Evolutionary conservation across 2,888 invertebrate genomes (phyloP).

Genomic region (Meiosimyza platycephala): DNA sequence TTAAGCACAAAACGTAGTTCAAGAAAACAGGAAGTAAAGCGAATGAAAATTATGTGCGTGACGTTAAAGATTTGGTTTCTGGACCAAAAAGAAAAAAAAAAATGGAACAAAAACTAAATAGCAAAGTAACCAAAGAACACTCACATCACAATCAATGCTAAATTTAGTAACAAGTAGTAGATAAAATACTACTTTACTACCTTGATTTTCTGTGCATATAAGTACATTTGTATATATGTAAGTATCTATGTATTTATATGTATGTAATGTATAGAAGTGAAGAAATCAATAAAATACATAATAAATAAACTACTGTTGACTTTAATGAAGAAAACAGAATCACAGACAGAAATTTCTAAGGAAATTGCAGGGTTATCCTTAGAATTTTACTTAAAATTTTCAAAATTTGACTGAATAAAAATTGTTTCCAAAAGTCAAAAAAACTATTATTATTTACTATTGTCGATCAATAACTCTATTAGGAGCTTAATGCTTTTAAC

Average conservation of each 20-base stretch:
- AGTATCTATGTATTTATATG: too few species aligned
- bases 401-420: too few species aligned
- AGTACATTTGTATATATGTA: too few species aligned
- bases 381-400: too few species aligned
- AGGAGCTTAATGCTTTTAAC: too few species aligned
- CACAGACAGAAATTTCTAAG: not conserved
- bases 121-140: not conserved
- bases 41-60: conserved; percentile 23
- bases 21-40: conserved; percentile 18
- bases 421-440: too few species aligned
- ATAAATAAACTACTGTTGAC: not conserved
- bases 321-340: not conserved
- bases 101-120: not conserved
- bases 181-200: conserved; percentile 14
- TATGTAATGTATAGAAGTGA: not conserved
- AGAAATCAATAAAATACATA: conserved; percentile 7
- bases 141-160: conserved; percentile 14
- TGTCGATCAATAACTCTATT: too few species aligned
- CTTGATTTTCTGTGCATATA: not conserved
- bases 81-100: not conserved
- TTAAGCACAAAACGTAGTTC: too few species aligned
- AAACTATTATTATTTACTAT: too few species aligned
- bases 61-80: conserved; percentile 12
- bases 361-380: not conserved
- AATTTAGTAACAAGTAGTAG: conserved; percentile 25